phyloP scores from a whole-genome alignment of 2,888 invertebrate species.

The Lutraria lutraria region DNA sequence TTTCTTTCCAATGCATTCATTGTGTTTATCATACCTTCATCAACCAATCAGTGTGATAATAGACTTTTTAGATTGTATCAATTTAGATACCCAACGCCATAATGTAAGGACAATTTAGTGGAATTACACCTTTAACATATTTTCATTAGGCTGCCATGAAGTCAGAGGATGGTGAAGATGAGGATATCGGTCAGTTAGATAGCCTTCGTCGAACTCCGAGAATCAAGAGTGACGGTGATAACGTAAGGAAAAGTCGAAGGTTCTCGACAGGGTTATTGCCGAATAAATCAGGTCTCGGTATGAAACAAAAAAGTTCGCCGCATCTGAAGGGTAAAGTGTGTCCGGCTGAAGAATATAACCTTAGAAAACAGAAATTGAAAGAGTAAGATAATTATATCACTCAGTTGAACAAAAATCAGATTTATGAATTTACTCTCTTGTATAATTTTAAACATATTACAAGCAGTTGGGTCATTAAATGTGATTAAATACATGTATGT shows the following conservation, averaged over 20 bases:
- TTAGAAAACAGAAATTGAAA: conserved; percentile 72
- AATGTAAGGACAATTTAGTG: no score
- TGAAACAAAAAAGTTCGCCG: not conserved
- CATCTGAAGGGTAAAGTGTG: conserved; percentile 28
- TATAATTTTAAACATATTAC: no score
- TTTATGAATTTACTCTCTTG: no score
- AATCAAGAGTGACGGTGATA: conserved; percentile 83
- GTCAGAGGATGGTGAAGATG: conserved; percentile 92
- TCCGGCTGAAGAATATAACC: conserved; percentile 73
- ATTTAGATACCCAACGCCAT: no score
- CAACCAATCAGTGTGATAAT: no score
- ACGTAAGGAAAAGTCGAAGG: conserved; percentile 79
- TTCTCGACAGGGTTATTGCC: conserved; percentile 74
- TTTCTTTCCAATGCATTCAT: no score
- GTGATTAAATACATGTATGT: no score
- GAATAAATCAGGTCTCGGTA: conserved; percentile 28
- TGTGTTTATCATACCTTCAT: no score
- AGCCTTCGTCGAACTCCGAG: conserved; percentile 84
- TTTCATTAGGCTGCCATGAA: conserved; percentile 92
- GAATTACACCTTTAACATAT: not conserved
- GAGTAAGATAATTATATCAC: conserved; percentile 66
- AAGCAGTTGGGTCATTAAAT: no score
- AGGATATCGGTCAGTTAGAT: conserved; percentile 79
- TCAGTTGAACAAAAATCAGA: no score
- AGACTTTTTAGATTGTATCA: no score